phyloP scores from a whole-genome alignment of 2,797 vertebrate species.

The Myiotriccus ornatus region DNA sequence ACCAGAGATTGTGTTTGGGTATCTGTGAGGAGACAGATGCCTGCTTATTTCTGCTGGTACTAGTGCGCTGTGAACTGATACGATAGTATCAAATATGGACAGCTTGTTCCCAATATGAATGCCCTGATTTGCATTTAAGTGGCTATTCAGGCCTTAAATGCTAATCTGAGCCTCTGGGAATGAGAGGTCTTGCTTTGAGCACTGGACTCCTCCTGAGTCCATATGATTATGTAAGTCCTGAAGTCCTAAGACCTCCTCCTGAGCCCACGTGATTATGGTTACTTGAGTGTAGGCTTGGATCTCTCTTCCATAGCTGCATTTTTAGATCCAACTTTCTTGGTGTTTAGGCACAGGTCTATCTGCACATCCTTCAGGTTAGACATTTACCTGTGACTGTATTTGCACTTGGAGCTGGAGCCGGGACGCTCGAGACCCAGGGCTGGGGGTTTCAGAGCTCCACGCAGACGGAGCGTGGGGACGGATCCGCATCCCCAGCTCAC shows the following conservation, averaged over 20 bases:
- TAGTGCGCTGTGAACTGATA: not conserved
- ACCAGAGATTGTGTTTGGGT: not conserved
- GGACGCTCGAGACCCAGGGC: not conserved
- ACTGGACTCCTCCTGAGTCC: not conserved
- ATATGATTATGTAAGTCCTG: not conserved
- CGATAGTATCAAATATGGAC: not conserved
- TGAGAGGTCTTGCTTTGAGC: not conserved
- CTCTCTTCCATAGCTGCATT: not conserved
- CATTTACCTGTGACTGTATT: not conserved
- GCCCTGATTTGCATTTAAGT: conserved; percentile 7
- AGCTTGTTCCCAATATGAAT: not conserved
- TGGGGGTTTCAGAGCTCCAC: not conserved
- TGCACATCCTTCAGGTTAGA: not conserved
- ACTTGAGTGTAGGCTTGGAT: not conserved
- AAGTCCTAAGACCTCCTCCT: conserved; percentile 1
- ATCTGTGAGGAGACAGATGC: not conserved
- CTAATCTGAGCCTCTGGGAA: not conserved
- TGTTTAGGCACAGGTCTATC: not conserved
- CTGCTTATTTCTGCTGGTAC: not conserved
- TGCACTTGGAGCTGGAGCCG: not conserved
- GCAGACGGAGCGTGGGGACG: rapidly evolving
- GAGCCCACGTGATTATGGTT: not conserved
- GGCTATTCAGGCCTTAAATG: conserved; percentile 12
- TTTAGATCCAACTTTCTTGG: not conserved
- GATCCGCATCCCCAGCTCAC: not conserved